Percentiles rank a stretch among this genome's conserved stretches.
Conservation (phyloP, 2,113 vertebrate genomes). For the Columba janthina region DNA sequence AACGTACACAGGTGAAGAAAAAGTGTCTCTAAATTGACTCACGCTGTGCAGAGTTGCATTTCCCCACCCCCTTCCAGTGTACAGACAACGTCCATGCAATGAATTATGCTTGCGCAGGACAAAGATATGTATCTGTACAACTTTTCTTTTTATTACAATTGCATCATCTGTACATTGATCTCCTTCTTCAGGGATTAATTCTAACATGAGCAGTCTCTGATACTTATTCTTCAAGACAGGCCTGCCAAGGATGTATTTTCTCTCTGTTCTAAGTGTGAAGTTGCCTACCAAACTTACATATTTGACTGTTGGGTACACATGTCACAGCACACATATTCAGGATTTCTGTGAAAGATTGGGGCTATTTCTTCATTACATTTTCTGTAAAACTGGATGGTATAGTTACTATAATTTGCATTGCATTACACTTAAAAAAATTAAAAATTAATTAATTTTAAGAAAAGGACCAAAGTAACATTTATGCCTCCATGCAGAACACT, state of each 20-base stretch:
- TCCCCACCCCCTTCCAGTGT: not conserved
- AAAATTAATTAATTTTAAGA: not conserved
- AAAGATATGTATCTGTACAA: slow-evolving; percentile 2
- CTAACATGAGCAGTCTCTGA: not conserved
- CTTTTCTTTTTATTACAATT: slow-evolving; percentile 2
- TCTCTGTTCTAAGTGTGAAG: not conserved
- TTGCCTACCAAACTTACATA: not conserved
- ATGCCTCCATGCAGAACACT: not conserved
- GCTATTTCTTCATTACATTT: not conserved
- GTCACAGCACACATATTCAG: not conserved
- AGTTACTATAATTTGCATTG: not conserved
- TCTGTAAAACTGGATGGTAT: not conserved
- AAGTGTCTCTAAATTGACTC: not conserved
- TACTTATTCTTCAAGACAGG: slow-evolving; percentile 19
- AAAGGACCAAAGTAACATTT: not conserved
- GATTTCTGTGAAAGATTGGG: not conserved
- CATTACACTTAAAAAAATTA: not conserved
- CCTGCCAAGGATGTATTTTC: not conserved
- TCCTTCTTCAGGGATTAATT: slow-evolving; percentile 6
- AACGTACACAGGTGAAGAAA: not conserved
- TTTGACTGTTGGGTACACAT: rapidly evolving
- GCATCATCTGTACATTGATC: slow-evolving; percentile 29
- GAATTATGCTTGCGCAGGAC: not conserved
- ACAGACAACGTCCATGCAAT: not conserved
- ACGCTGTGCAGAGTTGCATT: not conserved